Percentiles rank a stretch among this genome's conserved stretches.
Evolutionary conservation across 1,140 invertebrate species (phyloP).

Genomic region (Drosophila chauvacae): DNA sequence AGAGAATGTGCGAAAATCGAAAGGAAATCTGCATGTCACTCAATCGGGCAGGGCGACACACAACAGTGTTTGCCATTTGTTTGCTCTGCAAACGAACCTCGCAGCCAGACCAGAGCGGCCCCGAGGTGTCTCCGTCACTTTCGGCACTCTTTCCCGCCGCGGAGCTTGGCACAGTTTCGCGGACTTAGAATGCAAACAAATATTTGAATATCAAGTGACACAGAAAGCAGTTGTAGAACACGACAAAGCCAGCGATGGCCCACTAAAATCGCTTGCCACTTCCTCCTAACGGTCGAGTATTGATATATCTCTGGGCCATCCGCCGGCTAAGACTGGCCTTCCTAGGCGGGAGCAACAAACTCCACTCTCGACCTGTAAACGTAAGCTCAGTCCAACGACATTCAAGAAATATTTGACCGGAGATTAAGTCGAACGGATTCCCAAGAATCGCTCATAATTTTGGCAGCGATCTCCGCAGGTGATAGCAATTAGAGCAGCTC

Average conservation of each 20-base stretch:
- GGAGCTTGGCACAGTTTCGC: conserved; percentile 57
- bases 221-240: conserved; percentile 41
- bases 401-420: conserved; percentile 22
- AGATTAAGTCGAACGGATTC: conserved; percentile 39
- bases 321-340: conserved; percentile 26
- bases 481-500: conserved; percentile 70
- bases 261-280: conserved; percentile 46
- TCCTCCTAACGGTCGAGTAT: conserved; percentile 57
- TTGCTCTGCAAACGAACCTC: conserved; percentile 52
- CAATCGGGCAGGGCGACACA: conserved; percentile 63
- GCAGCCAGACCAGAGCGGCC: conserved; percentile 12
- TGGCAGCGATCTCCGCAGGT: conserved; percentile 53
- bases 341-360: conserved; percentile 72
- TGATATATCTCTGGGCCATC: conserved; percentile 45
- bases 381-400: conserved; percentile 30
- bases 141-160: conserved; percentile 20
- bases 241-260: conserved; percentile 38
- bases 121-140: conserved; percentile 46
- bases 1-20: conserved; percentile 78
- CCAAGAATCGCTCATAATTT: conserved; percentile 55
- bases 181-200: conserved; percentile 62
- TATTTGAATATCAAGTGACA: conserved; percentile 73
- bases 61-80: conserved; percentile 42
- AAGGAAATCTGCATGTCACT: conserved; percentile 81
- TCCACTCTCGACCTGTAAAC: conserved; percentile 30